Percentiles rank a stretch among this genome's conserved stretches.
These are phyloP conservation scores for Apeira syringaria DNA, from an alignment of 2,888 invertebrate species.

Conservation along the genomic window DNA sequence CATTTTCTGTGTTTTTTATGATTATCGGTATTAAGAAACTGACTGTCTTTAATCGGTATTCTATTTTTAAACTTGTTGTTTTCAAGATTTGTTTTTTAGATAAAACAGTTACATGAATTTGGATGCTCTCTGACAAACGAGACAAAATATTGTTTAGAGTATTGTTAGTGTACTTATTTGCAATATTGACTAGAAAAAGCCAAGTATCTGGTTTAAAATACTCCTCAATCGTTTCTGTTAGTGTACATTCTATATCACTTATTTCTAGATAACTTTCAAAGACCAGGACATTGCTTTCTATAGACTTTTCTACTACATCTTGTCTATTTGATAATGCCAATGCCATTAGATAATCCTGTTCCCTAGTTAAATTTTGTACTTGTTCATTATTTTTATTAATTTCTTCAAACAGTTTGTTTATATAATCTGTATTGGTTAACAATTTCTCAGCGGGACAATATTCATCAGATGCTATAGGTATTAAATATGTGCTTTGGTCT, in stretches of 20 bases:
- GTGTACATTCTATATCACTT: slow-evolving; percentile 39
- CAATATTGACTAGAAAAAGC: slow-evolving; percentile 51
- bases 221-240: slow-evolving; percentile 51
- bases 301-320: slow-evolving; percentile 55
- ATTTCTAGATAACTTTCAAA: slow-evolving; percentile 61
- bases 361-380: slow-evolving; percentile 45
- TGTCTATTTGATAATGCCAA: slow-evolving; percentile 60
- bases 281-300: slow-evolving; percentile 43
- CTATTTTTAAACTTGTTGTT: slow-evolving; percentile 51
- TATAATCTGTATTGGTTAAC: slow-evolving; percentile 51
- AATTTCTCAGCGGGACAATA: slow-evolving; percentile 53
- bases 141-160: slow-evolving; percentile 45
- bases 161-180: slow-evolving; percentile 38
- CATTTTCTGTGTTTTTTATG: slow-evolving; percentile 25
- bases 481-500: slow-evolving; percentile 43
- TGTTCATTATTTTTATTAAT: slow-evolving; percentile 50
- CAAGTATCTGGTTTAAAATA: slow-evolving; percentile 50
- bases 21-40: slow-evolving; percentile 52
- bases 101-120: slow-evolving; percentile 54
- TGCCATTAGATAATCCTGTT: slow-evolving; percentile 56
- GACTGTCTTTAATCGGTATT: slow-evolving; percentile 45
- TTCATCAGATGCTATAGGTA: slow-evolving; percentile 31
- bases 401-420: slow-evolving; percentile 52
- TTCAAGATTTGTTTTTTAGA: slow-evolving; percentile 44
- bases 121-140: slow-evolving; percentile 40